Conservation (phyloP, 1,140 invertebrate genomes). For the Brachionus angularis region DNA sequence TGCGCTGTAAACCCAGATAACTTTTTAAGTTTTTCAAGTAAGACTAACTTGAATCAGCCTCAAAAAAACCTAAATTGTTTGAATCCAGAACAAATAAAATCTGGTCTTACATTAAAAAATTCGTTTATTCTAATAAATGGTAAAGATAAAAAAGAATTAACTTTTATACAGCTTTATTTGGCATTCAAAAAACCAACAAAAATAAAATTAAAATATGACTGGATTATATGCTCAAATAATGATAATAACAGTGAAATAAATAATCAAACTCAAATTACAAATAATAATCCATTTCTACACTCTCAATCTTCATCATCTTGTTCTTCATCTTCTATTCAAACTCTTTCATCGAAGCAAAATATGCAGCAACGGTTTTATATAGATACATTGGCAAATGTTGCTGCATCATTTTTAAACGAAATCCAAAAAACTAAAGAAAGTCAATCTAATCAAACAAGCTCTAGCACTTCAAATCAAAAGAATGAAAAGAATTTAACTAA, state of each 20-base stretch:
- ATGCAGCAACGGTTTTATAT: constrained; percentile 38
- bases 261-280: background rate
- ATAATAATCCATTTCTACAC: no score
- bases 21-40: no score
- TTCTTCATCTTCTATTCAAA: background rate
- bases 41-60: no score
- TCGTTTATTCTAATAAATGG: background rate
- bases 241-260: background rate
- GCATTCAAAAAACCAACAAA: background rate
- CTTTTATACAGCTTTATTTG: constrained; percentile 32
- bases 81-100: background rate
- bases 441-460: background rate
- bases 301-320: background rate
- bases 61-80: no score
- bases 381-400: constrained; percentile 33
- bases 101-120: constrained; percentile 15
- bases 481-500: background rate
- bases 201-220: constrained; percentile 26
- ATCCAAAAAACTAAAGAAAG: constrained; percentile 12
- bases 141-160: constrained; percentile 26
- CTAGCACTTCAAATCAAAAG: background rate
- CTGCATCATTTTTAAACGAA: constrained; percentile 18
- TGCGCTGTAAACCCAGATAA: constrained; percentile 23
- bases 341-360: constrained; percentile 14
- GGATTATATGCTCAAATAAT: background rate